phyloP scores from a whole-genome alignment of 2,888 invertebrate genomes.

The Mantis religiosa region DNA sequence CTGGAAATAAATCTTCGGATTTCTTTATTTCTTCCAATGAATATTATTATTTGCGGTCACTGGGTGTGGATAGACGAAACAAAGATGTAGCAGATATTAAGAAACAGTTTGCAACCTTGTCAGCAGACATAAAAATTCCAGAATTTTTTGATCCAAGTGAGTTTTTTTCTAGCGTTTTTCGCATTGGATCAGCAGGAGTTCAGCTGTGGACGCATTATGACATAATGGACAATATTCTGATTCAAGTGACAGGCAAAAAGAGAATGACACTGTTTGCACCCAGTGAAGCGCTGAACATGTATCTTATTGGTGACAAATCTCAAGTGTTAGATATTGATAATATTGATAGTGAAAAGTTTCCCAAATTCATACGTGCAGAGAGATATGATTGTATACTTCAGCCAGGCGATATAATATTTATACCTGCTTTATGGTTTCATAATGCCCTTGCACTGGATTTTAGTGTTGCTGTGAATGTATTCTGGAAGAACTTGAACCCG shows the following conservation, averaged over 20 bases:
- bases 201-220: slow-evolving; percentile 57
- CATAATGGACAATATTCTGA: slow-evolving; percentile 53
- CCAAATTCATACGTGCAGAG: slow-evolving; percentile 44
- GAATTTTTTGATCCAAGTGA: slow-evolving; percentile 41
- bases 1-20: slow-evolving; percentile 35
- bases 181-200: slow-evolving; percentile 47
- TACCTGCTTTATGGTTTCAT: slow-evolving; percentile 57
- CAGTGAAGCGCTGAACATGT: slow-evolving; percentile 46
- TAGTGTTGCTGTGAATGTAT: slow-evolving; percentile 52
- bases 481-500: slow-evolving; percentile 49
- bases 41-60: slow-evolving; percentile 41
- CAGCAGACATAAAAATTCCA: slow-evolving; percentile 46
- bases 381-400: slow-evolving; percentile 44
- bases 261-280: slow-evolving; percentile 49
- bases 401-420: slow-evolving; percentile 51
- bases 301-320: slow-evolving; percentile 53
- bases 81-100: slow-evolving; percentile 48
- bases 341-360: slow-evolving; percentile 45
- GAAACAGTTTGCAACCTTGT: slow-evolving; percentile 47
- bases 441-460: slow-evolving; percentile 48
- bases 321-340: slow-evolving; percentile 48
- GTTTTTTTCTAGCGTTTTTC: slow-evolving; percentile 52
- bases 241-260: slow-evolving; percentile 48
- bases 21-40: slow-evolving; percentile 40
- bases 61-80: slow-evolving; percentile 48